Evolutionary conservation across 2,888 invertebrate species (phyloP).

Genomic region (Onchidella celtica): DNA sequence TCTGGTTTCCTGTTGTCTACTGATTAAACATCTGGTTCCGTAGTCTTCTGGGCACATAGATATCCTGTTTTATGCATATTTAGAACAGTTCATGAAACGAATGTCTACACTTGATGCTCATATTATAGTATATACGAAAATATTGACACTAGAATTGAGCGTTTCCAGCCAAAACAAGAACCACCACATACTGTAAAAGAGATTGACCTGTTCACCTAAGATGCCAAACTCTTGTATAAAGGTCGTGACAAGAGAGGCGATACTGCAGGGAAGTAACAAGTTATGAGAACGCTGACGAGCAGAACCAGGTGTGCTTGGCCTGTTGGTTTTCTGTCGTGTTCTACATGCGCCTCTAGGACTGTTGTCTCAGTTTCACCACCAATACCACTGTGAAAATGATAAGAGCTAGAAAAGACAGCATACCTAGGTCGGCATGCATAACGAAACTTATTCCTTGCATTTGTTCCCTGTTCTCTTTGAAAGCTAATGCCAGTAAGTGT

Average conservation of each 20-base stretch:
- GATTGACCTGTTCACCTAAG: neutral
- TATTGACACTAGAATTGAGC: slow-evolving; percentile 6
- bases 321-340: neutral
- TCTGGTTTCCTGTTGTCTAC: no score
- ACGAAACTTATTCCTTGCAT: neutral
- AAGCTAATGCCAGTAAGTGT: neutral
- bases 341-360: slow-evolving; percentile 1
- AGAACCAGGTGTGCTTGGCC: neutral
- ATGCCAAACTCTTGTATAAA: slow-evolving; percentile 1
- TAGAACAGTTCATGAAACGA: no score
- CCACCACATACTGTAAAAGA: neutral
- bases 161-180: neutral
- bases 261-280: neutral
- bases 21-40: no score
- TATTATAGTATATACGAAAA: slow-evolving; percentile 2
- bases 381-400: neutral
- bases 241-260: neutral
- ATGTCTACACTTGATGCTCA: slow-evolving; percentile 14
- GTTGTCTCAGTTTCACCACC: neutral
- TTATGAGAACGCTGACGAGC: neutral
- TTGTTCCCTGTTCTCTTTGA: neutral
- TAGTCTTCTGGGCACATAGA: no score
- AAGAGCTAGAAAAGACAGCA: neutral
- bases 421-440: neutral
- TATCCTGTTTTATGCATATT: no score